phyloP scores from a whole-genome alignment of 2,113 vertebrate species.

The Actenoides hombroni region DNA sequence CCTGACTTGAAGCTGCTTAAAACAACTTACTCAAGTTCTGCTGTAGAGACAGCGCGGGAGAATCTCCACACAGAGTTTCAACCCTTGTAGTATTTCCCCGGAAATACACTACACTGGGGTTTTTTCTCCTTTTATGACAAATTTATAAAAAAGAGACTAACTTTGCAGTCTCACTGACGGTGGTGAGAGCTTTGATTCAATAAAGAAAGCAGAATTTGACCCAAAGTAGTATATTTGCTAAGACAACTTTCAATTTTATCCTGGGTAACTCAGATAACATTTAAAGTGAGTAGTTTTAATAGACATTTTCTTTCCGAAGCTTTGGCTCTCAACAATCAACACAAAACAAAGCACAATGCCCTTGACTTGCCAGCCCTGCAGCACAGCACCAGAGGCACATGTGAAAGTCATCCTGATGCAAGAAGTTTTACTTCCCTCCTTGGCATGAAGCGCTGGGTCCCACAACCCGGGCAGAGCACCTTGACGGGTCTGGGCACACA shows the following conservation, averaged over 20 bases:
- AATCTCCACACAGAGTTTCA: neutral
- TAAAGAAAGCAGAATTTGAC: neutral
- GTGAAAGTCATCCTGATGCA: neutral
- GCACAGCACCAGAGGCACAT: neutral
- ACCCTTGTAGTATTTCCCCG: neutral
- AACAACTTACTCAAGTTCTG: neutral
- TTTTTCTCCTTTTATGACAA: neutral
- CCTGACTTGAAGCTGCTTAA: neutral
- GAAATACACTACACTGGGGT: neutral
- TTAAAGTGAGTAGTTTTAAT: neutral
- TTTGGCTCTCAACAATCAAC: neutral
- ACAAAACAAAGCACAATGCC: slow-evolving; percentile 10
- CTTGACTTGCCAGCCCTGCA: neutral
- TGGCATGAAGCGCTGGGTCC: neutral
- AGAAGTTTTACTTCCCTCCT: neutral
- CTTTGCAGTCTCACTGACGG: neutral
- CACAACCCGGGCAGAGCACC: neutral
- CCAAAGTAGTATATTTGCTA: neutral
- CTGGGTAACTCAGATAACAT: neutral
- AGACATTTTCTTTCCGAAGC: neutral
- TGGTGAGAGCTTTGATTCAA: neutral
- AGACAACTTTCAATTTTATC: neutral
- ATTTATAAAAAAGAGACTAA: neutral
- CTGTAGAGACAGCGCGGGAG: rapidly evolving
- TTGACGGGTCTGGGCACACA: neutral